Base-by-base conservation (phyloP, 2,888 invertebrate species). In the Habroteleia sp. region DNA sequence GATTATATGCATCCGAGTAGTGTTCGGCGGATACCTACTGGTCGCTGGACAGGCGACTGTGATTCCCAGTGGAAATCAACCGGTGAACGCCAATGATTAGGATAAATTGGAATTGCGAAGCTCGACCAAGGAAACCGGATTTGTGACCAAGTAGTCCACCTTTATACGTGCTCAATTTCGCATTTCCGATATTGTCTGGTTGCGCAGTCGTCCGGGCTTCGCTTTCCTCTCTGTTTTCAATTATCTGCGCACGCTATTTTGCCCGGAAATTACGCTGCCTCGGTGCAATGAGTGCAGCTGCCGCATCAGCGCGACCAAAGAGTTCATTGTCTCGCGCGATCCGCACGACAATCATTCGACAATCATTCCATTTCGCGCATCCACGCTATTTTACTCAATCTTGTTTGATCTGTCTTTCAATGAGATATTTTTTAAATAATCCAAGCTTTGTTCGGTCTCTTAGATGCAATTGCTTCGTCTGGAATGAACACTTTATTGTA, bases 1-100 rank as follows among this genome's bases (percentile, higher is more conserved):
- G 23, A 63, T 63, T 42, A 42, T 42, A 31, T 31, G 31, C 13
- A 20, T 41, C 8, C 35, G 17, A 7, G 29, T 27, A 33, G 13
- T 4, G 29, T 10, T n/a, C n/a, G n/a, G 14, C 11, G 37, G 8
- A 2, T 11, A 13, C 27, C 39, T n/a, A 29, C n/a, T n/a, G n/a
- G n/a, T n/a, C n/a, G 52, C 42, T 7, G 11, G 16, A 10, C 7
- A 17, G 3, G 48, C 3, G 27, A 8, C 39, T 14, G 20, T 37
- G 46, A 62, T 62, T 79, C 82, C 83, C 83, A 60, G 79, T 81
- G 82, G 82, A 83, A 84, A 85, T 85, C 83, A 84, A 78, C 76
- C 54, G 10, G 27, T 75, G 76, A 77, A 77, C 65, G 44, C 54
- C 79, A 77, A 80, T 83, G 81, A 85, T 85, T 83, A 85, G 81